Conservation (phyloP, 1,140 invertebrate genomes). For the Drosophila nigromelanica region DNA sequence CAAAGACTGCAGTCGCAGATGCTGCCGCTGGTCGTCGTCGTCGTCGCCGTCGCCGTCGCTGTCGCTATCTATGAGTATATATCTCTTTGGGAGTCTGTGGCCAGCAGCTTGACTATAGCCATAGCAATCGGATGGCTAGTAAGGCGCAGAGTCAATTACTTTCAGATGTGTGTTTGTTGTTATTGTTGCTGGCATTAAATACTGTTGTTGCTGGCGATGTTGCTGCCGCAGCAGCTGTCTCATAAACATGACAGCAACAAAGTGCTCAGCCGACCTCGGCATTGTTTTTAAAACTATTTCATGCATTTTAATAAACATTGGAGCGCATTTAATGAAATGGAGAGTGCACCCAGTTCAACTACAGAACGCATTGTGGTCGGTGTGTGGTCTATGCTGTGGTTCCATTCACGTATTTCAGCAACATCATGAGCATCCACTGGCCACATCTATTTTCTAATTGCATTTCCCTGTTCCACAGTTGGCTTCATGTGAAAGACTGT, state of each 20-base stretch:
- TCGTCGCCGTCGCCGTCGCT: not conserved
- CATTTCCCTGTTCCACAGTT: constrained; percentile 64
- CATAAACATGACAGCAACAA: constrained; percentile 58
- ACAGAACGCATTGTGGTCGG: not conserved
- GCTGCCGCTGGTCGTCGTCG: not conserved
- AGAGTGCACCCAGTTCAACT: constrained; percentile 10
- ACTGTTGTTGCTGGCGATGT: constrained; percentile 32
- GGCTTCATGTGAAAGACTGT: not conserved
- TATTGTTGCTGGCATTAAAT: constrained; percentile 27
- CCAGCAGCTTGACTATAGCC: constrained; percentile 40
- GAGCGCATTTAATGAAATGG: constrained; percentile 71
- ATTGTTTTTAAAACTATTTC: constrained; percentile 71
- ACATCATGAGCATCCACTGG: constrained; percentile 32
- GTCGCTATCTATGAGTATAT: constrained; percentile 42
- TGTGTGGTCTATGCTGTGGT: constrained; percentile 38
- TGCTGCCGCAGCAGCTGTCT: constrained; percentile 45
- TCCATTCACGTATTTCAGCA: constrained; percentile 20
- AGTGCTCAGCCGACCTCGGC: constrained; percentile 40
- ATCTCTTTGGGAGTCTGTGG: constrained; percentile 49
- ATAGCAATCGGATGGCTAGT: constrained; percentile 53
- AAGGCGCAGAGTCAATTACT: constrained; percentile 67
- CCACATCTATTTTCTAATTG: constrained; percentile 80
- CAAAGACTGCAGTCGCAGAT: constrained; percentile 2
- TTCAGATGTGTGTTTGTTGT: constrained; percentile 37
- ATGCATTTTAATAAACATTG: constrained; percentile 78